Evolutionary conservation across 1,140 invertebrate genomes (phyloP), one percentile per base, ranked within the genome.

Genomic region (Heliconius nattereri): DNA sequence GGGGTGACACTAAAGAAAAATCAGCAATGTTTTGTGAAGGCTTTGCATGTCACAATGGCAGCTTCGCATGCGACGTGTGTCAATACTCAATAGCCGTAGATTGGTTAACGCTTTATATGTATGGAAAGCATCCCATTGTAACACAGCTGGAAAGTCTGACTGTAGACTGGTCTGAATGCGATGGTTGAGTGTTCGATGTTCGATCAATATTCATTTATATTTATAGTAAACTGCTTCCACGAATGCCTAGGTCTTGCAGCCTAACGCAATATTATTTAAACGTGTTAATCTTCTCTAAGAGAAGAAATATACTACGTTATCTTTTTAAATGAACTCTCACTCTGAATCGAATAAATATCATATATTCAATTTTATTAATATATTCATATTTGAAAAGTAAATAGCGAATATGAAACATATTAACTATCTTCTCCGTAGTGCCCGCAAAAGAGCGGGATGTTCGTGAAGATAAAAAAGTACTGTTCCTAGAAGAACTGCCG

Each of bases 41-140:
- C 13, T 66, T 66, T 66, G 60, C 60, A 66, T 66, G 60, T 57
- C 20, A 66, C 60, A 66, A 75, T 40, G 54, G 57, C 54, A 26
- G 74, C 74, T 75, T 75, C 57, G 73, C 73, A 75, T 75, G 73
- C 52, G 29, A 75, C n/a, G 52, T 75, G 49, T 74, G 45, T 29
- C 49, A 74, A 29, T 52, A 52, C 7, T 74, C 26, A 54, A 74
- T 74, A 74, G 29, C 35, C 16, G 7, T 75, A 75, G 73, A 52
- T 23, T 49, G 26, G 49, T 54, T 74, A 19, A 49, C 73, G 49
- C 49, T 35, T 74, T 45, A 7, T 60, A 60, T 37, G 54, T 75
- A 60, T 60, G 40, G 1, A 45, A 45, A 5, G 5, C 9, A 60
- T 1, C 20, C 20, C n/a, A 11, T 60, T 23, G 3, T 23, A 5